phyloP scores from a whole-genome alignment of 2,797 vertebrate species.

The Enoplosus armatus region DNA sequence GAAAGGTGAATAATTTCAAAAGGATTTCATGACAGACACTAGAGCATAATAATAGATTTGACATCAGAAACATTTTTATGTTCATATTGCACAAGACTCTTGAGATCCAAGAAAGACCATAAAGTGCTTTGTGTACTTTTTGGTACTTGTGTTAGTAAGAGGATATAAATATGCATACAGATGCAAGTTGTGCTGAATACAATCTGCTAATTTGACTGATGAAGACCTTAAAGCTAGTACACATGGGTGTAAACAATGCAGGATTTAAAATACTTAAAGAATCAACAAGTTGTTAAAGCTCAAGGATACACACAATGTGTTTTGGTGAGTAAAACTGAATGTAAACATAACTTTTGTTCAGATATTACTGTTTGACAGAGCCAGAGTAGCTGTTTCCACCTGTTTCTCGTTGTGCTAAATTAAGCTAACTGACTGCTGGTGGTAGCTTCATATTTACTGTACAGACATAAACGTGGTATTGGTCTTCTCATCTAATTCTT shows the following conservation, averaged over 20 bases:
- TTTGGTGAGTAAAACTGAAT: background rate
- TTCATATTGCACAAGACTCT: background rate
- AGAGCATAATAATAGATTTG: background rate
- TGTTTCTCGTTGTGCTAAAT: too few relatives aligned
- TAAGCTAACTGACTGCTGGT: too few relatives aligned
- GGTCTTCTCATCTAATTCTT: too few relatives aligned
- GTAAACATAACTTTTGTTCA: background rate
- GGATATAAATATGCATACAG: background rate
- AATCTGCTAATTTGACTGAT: background rate
- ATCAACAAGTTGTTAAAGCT: background rate
- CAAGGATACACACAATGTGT: background rate
- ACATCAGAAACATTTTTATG: background rate
- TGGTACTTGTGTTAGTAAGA: background rate
- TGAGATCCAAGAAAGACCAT: background rate
- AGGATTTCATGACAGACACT: background rate
- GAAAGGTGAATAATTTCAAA: background rate
- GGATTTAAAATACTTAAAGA: background rate
- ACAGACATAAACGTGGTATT: too few relatives aligned
- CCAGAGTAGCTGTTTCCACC: background rate
- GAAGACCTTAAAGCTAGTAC: background rate
- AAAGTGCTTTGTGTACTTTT: background rate
- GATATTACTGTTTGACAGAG: background rate
- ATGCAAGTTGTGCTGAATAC: background rate
- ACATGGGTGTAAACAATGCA: background rate
- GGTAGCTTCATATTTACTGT: too few relatives aligned